Conservation (phyloP, 2,797 vertebrate species). For the Spinibarbus caldwelli region DNA sequence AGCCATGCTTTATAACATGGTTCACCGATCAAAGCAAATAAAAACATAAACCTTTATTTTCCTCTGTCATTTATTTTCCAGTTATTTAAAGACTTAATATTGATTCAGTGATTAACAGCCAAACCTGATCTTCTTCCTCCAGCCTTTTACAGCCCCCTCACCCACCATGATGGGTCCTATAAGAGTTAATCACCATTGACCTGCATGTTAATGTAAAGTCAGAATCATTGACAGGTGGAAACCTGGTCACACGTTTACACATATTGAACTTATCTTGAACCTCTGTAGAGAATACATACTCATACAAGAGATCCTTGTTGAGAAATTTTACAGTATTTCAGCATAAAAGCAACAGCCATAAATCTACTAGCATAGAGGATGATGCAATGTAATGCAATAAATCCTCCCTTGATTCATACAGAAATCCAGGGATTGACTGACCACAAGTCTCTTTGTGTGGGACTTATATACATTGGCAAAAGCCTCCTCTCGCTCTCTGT, state of each 20-base stretch:
- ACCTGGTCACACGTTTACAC: conserved; percentile 22
- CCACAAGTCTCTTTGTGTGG: conserved; percentile 31
- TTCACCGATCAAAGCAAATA: conserved; percentile 7
- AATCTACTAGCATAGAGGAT: too few relatives aligned
- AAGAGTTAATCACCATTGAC: conserved; percentile 74
- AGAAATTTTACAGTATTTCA: too few relatives aligned
- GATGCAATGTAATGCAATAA: conserved; percentile 51
- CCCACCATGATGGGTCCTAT: conserved; percentile 66
- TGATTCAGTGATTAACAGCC: conserved; percentile 72
- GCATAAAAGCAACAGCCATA: too few relatives aligned
- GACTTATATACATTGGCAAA: conserved; percentile 13
- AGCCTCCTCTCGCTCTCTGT: conserved; percentile 23
- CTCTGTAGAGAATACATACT: neutral
- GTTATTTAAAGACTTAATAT: conserved; percentile 74
- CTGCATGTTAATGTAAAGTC: conserved; percentile 66
- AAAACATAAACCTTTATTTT: conserved; percentile 56
- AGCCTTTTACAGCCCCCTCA: conserved; percentile 49
- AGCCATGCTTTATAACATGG: neutral
- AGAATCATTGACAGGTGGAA: conserved; percentile 23
- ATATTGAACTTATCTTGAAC: conserved; percentile 26
- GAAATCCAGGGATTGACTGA: conserved; percentile 41
- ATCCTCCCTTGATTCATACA: conserved; percentile 20
- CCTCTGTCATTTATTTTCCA: conserved; percentile 58
- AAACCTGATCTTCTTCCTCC: conserved; percentile 48
- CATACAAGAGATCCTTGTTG: neutral